A percentile compares a stretch with the other conserved stretches of the same genome.
Evolutionary conservation across 2,113 vertebrate species (phyloP).

Genomic region (Burhinus oedicnemus): DNA sequence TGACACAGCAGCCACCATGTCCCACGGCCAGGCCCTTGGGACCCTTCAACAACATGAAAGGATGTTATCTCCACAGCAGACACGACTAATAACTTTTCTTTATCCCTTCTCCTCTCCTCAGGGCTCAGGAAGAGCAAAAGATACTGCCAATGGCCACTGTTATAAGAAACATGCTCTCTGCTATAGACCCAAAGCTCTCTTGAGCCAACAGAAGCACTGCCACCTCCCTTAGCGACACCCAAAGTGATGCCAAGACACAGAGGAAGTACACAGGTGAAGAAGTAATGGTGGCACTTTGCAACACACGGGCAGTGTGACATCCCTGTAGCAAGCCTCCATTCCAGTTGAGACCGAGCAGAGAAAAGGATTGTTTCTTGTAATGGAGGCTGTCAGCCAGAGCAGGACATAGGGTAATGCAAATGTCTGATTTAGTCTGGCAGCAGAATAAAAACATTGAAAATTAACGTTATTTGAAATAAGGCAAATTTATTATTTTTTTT

Average conservation of each 20-base stretch:
- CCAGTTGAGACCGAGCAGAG: not conserved
- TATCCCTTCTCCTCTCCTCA: not conserved
- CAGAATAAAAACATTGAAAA: conserved; percentile 38
- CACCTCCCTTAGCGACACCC: not conserved
- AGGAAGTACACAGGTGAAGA: not conserved
- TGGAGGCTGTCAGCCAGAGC: not conserved
- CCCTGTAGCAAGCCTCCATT: not conserved
- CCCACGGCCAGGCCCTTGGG: conserved; percentile 82
- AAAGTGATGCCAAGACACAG: not conserved
- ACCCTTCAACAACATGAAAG: conserved; percentile 63
- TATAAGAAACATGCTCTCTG: not conserved
- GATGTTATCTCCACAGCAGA: not conserved
- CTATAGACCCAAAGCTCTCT: not conserved
- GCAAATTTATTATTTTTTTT: not conserved
- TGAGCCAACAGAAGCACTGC: not conserved
- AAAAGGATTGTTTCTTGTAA: not conserved
- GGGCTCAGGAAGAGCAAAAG: not conserved
- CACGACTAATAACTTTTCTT: not conserved
- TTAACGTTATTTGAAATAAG: conserved; percentile 1
- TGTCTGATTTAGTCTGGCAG: conserved; percentile 10
- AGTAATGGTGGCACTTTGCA: not conserved
- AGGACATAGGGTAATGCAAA: not conserved
- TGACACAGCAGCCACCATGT: conserved; percentile 95
- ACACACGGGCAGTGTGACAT: not conserved
- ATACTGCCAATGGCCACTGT: not conserved